Percentiles rank a stretch among this genome's conserved stretches.
Evolutionary conservation across 2,797 vertebrate species (phyloP).

Genomic region (Eremophila alpestris): DNA sequence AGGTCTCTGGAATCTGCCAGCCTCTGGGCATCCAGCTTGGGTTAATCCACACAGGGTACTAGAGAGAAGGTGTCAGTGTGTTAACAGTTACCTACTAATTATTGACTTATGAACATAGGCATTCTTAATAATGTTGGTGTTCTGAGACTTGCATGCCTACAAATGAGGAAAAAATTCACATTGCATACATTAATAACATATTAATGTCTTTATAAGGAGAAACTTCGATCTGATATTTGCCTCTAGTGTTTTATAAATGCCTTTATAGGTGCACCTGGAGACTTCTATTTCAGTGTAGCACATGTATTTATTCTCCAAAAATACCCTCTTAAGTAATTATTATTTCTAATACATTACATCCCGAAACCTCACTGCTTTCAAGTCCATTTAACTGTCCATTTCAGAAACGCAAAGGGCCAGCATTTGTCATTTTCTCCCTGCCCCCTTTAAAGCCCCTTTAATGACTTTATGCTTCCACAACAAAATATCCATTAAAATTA

Average conservation of each 20-base stretch:
- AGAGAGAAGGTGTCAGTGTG: fast-evolving
- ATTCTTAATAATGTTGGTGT: not conserved
- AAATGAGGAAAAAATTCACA: not conserved
- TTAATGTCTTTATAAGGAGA: not conserved
- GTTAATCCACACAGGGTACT: not conserved
- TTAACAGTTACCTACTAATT: not conserved
- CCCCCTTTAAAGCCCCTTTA: not conserved
- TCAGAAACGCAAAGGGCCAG: not conserved
- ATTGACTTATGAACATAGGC: not conserved
- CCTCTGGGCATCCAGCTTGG: not conserved
- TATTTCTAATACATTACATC: not conserved
- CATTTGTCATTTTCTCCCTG: not conserved
- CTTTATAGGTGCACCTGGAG: not conserved
- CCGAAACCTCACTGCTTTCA: not conserved
- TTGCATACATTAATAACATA: not conserved
- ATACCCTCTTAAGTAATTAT: not conserved
- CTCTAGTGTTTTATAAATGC: not conserved
- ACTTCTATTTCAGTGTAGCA: not conserved
- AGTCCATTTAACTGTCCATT: not conserved
- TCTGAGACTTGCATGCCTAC: not conserved
- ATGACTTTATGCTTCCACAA: not conserved
- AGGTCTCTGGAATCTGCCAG: not conserved
- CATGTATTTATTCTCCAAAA: not conserved
- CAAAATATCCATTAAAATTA: not conserved
- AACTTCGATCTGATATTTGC: not conserved